Evolutionary conservation across 2,797 vertebrate genomes (phyloP).

Genomic region (Onychomys leucogaster): DNA sequence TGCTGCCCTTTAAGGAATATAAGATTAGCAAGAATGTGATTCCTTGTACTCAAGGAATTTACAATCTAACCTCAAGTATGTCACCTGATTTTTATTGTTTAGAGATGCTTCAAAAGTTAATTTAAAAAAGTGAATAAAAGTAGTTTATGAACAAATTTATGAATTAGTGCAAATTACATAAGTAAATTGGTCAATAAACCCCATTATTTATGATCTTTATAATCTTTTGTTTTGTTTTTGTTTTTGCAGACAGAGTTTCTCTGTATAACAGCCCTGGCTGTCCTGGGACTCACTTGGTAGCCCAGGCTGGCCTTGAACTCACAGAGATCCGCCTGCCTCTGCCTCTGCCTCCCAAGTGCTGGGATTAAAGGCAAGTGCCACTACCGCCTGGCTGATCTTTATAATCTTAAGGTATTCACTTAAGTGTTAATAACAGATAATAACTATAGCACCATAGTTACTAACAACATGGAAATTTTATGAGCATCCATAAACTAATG

Average conservation of each 20-base stretch:
- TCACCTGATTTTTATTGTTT: constrained; percentile 15
- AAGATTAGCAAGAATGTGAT: not conserved
- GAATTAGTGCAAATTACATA: constrained; percentile 33
- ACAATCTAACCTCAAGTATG: constrained; percentile 16
- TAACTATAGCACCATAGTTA: constrained; percentile 32
- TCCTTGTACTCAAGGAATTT: constrained; percentile 53
- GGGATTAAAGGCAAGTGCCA: too few relatives aligned
- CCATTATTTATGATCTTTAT: constrained; percentile 32
- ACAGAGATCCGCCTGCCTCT: too few relatives aligned
- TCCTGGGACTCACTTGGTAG: too few relatives aligned
- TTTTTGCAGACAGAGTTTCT: too few relatives aligned
- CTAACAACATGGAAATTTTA: constrained; percentile 27
- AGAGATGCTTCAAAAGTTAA: not conserved
- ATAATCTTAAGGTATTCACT: constrained; percentile 29
- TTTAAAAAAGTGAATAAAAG: not conserved
- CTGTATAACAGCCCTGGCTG: too few relatives aligned
- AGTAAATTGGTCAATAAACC: not conserved
- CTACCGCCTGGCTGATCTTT: not conserved
- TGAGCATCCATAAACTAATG: constrained; percentile 41
- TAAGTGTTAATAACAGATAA: constrained; percentile 53
- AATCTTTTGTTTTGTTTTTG: not conserved
- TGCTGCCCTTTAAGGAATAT: not conserved
- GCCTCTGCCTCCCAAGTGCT: too few relatives aligned
- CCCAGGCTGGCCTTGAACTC: too few relatives aligned
- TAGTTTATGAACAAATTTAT: constrained; percentile 45